Conservation (phyloP, 2,888 invertebrate genomes). For the Chaetogeoica ovagalla region DNA sequence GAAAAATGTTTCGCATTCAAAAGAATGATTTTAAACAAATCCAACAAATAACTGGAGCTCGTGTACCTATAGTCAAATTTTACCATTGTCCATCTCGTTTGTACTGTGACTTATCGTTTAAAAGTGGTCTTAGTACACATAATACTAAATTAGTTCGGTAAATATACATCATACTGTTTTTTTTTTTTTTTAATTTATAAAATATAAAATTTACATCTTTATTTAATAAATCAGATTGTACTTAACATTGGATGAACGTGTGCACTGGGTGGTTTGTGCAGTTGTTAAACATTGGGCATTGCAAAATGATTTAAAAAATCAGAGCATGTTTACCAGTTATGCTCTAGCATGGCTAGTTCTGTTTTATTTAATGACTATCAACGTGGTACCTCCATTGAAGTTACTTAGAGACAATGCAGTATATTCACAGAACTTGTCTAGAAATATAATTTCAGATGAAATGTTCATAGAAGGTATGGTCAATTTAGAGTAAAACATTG, state of each 20-base stretch:
- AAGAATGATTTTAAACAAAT: conserved; percentile 49
- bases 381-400: conserved; percentile 55
- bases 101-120: conserved; percentile 55
- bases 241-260: conserved; percentile 54
- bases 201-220: not conserved
- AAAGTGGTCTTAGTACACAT: conserved; percentile 55
- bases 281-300: conserved; percentile 56
- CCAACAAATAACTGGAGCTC: conserved; percentile 53
- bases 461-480: conserved; percentile 48
- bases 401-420: conserved; percentile 47
- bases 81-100: conserved; percentile 48
- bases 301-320: conserved; percentile 54
- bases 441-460: not conserved
- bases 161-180: not conserved
- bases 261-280: conserved; percentile 55
- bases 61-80: conserved; percentile 55
- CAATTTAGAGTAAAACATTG: not conserved
- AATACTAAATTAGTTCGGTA: conserved; percentile 55
- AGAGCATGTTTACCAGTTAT: conserved; percentile 55
- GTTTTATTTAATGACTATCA: conserved; percentile 55
- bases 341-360: conserved; percentile 56
- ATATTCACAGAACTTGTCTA: not conserved
- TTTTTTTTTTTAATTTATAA: not conserved
- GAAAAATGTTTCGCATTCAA: conserved; percentile 41
- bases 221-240: conserved; percentile 53